These are phyloP conservation scores for Pseudopipra pipra DNA, from an alignment of 2,113 vertebrate species.

Conservation along the genomic window DNA sequence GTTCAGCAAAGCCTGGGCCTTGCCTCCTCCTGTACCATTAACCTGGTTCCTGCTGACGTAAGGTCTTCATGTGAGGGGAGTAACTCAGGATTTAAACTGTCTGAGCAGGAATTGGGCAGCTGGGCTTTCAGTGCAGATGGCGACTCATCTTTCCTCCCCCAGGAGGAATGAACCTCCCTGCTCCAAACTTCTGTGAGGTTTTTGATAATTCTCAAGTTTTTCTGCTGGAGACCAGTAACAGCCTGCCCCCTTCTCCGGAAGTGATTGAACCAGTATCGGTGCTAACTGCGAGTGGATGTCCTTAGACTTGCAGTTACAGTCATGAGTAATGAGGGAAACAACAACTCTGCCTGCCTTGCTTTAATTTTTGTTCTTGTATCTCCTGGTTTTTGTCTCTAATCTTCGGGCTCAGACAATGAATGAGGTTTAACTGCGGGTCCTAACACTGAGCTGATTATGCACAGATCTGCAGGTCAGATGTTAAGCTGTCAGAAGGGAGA, in stretches of 20 bases:
- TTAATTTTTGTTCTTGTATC: neutral
- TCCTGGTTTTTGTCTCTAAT: neutral
- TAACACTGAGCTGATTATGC: neutral
- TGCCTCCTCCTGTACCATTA: neutral
- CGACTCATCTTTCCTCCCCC: fast-evolving
- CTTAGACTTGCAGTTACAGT: neutral
- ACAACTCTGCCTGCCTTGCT: neutral
- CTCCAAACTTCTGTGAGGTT: neutral
- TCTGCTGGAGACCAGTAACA: neutral
- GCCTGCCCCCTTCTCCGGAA: neutral
- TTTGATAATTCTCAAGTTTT: neutral
- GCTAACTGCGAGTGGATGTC: neutral
- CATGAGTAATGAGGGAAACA: neutral
- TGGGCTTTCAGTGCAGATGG: neutral
- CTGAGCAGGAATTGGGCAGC: neutral
- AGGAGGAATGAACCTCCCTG: neutral
- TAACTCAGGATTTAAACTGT: neutral
- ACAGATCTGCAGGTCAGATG: neutral
- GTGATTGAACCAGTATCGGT: no score
- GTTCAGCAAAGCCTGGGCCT: neutral
- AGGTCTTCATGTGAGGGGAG: neutral
- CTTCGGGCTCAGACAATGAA: neutral
- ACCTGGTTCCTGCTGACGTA: fast-evolving
- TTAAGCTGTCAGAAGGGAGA: neutral
- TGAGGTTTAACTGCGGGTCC: neutral